Evolutionary conservation across 1,140 invertebrate species (phyloP).

Genomic region (Saxidomus purpurata): DNA sequence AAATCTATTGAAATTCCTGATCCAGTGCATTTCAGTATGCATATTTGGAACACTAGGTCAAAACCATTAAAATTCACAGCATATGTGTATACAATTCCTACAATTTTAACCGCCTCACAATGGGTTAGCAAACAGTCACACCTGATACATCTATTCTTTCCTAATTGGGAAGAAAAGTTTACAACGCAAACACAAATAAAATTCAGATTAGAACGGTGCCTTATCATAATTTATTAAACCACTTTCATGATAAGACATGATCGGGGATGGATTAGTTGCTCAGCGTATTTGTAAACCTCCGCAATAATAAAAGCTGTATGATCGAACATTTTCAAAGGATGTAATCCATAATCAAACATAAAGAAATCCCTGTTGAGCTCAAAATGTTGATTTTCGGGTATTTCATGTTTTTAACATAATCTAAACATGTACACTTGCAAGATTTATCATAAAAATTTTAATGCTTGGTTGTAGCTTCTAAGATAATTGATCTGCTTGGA

Average conservation of each 20-base stretch:
- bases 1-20: too few relatives aligned
- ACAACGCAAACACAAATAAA: conserved; percentile 25
- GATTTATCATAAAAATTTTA: not conserved
- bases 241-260: conserved; percentile 1
- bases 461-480: not conserved
- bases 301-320: conserved; percentile 28
- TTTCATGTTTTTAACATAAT: not conserved
- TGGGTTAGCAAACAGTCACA: not conserved
- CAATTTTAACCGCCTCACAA: not conserved
- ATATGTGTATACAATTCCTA: not conserved
- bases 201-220: conserved; percentile 5
- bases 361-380: not conserved
- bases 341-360: conserved; percentile 29
- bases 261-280: conserved; percentile 10
- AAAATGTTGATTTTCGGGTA: conserved; percentile 22
- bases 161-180: conserved; percentile 28
- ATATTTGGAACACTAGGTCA: not conserved
- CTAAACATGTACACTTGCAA: not conserved
- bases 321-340: conserved; percentile 27
- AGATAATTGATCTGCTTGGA: not conserved
- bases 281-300: not conserved
- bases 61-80: not conserved
- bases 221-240: conserved; percentile 34
- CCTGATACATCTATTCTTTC: conserved; percentile 19
- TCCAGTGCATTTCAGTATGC: too few relatives aligned